These are phyloP conservation scores for Neolamprologus cancellatus DNA, from an alignment of 2,113 vertebrate genomes.

Conservation along the genomic window DNA sequence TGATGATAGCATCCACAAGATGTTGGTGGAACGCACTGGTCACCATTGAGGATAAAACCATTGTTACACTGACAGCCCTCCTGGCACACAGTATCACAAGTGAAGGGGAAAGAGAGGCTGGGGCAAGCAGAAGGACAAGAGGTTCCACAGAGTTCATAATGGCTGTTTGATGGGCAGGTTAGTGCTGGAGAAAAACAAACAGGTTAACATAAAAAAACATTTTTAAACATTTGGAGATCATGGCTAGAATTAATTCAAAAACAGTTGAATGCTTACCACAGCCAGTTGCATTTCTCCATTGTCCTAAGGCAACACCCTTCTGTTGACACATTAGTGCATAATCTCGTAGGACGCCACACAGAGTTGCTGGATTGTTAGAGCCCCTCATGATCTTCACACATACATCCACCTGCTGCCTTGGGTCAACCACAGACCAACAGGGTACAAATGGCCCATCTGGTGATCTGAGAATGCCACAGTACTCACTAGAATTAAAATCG, in stretches of 20 bases:
- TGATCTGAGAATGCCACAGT: slow-evolving; percentile 39
- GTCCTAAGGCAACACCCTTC: not conserved
- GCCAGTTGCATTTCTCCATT: slow-evolving; percentile 57
- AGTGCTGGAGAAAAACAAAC: slow-evolving; percentile 6
- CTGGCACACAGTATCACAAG: slow-evolving; percentile 46
- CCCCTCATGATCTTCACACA: not conserved
- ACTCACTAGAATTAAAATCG: not conserved
- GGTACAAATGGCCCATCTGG: slow-evolving; percentile 35
- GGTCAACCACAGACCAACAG: slow-evolving; percentile 4
- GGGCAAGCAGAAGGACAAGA: slow-evolving; percentile 61
- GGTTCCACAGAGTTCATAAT: slow-evolving; percentile 56
- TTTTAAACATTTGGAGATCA: fast-evolving
- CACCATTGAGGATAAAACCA: slow-evolving; percentile 52
- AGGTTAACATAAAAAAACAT: fast-evolving
- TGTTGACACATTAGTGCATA: slow-evolving; percentile 57
- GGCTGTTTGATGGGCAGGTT: slow-evolving; percentile 54
- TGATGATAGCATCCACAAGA: slow-evolving; percentile 58
- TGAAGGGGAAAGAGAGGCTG: slow-evolving; percentile 60
- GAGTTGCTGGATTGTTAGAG: not conserved
- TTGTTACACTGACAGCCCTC: slow-evolving; percentile 66
- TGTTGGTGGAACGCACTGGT: slow-evolving; percentile 54
- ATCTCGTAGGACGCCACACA: slow-evolving; percentile 33
- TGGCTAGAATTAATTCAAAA: fast-evolving
- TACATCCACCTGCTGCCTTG: not conserved
- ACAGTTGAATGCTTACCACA: slow-evolving; percentile 25